Evolutionary conservation across 2,113 vertebrate genomes (phyloP), one percentile per base, ranked within the genome.

Genomic region (Periophthalmodon schlosseri): DNA sequence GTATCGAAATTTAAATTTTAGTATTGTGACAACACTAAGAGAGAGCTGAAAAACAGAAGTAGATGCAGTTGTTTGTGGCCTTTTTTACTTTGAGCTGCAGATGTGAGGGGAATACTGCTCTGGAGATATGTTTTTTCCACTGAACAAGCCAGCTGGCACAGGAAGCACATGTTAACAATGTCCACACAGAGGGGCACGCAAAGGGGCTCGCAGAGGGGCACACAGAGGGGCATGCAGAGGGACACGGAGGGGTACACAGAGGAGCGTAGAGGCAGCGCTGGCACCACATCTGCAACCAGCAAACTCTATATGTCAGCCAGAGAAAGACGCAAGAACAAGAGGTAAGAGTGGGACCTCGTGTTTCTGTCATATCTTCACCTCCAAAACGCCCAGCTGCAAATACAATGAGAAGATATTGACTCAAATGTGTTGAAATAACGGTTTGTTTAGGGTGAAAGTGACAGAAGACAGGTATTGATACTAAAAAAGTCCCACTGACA

Each of bases 141-240:
- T 70, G 75, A 34, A 69, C 80, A 83, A 80, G 86, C 87, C 88
- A 91, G 86, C 84, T 89, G 88, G 86, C 87, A 83, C 60, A 86
- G 73, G 78, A 83, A 84, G 80, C 68, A 60, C 82, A 73, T 83
- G 87, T 87, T 84, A 89, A 87, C 84, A 87, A 80, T 86, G 86
- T 89, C 87, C 82, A 87, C 84, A 86, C 28, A 28, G 28, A 28
- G 28, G 28, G 28, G 28, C 28, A 3, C 28, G 28, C 28, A 28
- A 3, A 28, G 28, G 28, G 28, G 28, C 28, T n/a, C n/a, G 3
- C 28, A 28, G 28, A 28, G 28, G 3, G 28, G 28, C 28, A 28
- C 28, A 28, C 28, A 28, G 28, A 28, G 3, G 28, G 28, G 28
- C 28, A n/a, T n/a, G 3, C 28, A 28, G 28, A 3, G 28, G 3